These are phyloP conservation scores for Heptranchias perlo DNA, from an alignment of 2,113 vertebrate species.

Conservation along the genomic window DNA sequence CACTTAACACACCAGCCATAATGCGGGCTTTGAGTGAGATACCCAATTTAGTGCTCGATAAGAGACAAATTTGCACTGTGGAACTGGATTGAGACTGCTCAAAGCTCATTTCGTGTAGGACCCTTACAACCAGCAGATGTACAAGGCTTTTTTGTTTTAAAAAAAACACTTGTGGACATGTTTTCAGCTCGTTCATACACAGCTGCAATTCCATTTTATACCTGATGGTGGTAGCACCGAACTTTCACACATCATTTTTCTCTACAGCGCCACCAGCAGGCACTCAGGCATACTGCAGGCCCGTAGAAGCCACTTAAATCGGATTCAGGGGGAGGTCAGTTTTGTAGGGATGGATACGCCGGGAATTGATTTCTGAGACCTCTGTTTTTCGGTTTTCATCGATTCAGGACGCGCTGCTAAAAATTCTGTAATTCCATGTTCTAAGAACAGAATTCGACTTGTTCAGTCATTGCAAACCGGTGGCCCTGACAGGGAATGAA, in stretches of 20 bases:
- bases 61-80: neutral
- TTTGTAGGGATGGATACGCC: neutral
- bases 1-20: neutral
- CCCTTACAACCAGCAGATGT: neutral
- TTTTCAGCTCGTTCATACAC: neutral
- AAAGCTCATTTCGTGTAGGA: neutral
- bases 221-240: neutral
- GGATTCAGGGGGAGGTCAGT: neutral
- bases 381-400: neutral
- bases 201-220: neutral
- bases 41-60: neutral
- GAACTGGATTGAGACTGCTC: neutral
- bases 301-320: neutral
- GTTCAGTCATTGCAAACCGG: neutral
- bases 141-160: too few species aligned
- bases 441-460: neutral
- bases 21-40: neutral
- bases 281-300: neutral
- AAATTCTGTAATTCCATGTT: neutral
- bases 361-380: neutral
- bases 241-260: neutral
- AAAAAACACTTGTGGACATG: neutral
- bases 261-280: neutral
- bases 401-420: neutral
- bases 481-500: neutral